Evolutionary conservation across 1,140 invertebrate genomes (phyloP).

Genomic region (Drosophila funebris): DNA sequence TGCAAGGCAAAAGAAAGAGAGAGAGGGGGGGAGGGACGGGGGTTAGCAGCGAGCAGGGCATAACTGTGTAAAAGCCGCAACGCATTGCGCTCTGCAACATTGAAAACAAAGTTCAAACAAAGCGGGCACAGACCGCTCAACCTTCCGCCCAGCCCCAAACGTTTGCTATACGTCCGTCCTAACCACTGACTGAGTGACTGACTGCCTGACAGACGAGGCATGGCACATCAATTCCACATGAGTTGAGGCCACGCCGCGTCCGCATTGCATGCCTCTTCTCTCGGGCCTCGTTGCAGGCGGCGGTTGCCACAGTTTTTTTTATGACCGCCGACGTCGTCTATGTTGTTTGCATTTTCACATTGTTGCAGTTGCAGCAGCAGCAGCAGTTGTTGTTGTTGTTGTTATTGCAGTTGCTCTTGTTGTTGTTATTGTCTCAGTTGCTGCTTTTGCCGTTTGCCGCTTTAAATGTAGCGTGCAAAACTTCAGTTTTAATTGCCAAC

Average conservation of each 20-base stretch:
- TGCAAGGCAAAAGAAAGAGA: neutral
- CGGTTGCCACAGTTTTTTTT: constrained; percentile 76
- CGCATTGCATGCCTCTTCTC: constrained; percentile 16
- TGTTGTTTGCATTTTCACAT: constrained; percentile 71
- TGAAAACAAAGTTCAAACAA: constrained; percentile 80
- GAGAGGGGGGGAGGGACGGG: neutral
- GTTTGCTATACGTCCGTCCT: neutral
- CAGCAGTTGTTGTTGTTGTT: constrained; percentile 4
- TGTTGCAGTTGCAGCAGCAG: constrained; percentile 50
- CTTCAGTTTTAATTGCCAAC: constrained; percentile 80
- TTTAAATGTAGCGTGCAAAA: constrained; percentile 80
- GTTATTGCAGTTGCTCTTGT: neutral
- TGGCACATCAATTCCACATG: constrained; percentile 81
- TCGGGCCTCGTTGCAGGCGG: neutral
- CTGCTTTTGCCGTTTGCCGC: constrained; percentile 52
- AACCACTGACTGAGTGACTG: constrained; percentile 40
- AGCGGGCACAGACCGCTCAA: constrained; percentile 38
- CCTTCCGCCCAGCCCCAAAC: neutral
- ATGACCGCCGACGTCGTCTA: constrained; percentile 43
- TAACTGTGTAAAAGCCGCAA: constrained; percentile 34
- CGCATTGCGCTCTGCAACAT: constrained; percentile 62
- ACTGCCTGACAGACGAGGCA: constrained; percentile 65
- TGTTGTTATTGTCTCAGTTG: constrained; percentile 4
- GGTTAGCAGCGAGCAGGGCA: constrained; percentile 14
- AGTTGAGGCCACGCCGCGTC: constrained; percentile 58